A percentile compares a stretch with the other conserved stretches of the same genome.
These are phyloP conservation scores for Ciona savignyi DNA, from an alignment of 23 tunicate genomes.

Conservation along the genomic window DNA sequence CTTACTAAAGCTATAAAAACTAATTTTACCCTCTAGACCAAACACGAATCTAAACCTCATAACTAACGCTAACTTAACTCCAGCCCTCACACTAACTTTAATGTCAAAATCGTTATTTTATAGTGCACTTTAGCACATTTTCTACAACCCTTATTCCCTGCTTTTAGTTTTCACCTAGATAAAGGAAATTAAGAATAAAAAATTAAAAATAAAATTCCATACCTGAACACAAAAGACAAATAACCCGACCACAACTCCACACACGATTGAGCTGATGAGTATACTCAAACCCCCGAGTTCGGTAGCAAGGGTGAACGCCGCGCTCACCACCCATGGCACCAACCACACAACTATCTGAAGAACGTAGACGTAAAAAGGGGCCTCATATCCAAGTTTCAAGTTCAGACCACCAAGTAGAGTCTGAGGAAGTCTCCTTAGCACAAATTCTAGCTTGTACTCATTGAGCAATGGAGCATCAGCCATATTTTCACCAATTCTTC, in stretches of 20 bases:
- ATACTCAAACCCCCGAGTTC: slow-evolving; percentile 37
- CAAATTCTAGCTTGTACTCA: slow-evolving; percentile 55
- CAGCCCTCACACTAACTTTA: too few species aligned
- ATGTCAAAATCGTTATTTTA: too few species aligned
- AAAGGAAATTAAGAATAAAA: too few species aligned
- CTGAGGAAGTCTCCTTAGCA: slow-evolving; percentile 49
- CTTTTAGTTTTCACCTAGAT: too few species aligned
- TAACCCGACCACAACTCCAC: slow-evolving; percentile 27
- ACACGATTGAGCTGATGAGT: slow-evolving; percentile 4
- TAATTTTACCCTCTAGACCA: too few species aligned
- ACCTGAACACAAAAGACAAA: slow-evolving; percentile 37
- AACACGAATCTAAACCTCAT: too few species aligned
- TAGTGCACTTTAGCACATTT: too few species aligned
- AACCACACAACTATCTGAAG: slow-evolving; percentile 55
- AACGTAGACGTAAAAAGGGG: slow-evolving; percentile 52
- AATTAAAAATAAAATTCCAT: background rate
- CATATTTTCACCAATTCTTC: too few species aligned
- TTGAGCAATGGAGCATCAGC: slow-evolving; percentile 46
- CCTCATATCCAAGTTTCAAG: slow-evolving; percentile 35
- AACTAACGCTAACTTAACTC: too few species aligned
- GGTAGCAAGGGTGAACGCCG: slow-evolving; percentile 25
- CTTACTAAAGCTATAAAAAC: too few species aligned
- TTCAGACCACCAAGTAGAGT: slow-evolving; percentile 73
- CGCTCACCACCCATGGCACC: slow-evolving; percentile 45
- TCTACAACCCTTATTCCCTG: too few species aligned